Conservation (phyloP, 2,888 invertebrate species). For the Folsomia manolachei region DNA sequence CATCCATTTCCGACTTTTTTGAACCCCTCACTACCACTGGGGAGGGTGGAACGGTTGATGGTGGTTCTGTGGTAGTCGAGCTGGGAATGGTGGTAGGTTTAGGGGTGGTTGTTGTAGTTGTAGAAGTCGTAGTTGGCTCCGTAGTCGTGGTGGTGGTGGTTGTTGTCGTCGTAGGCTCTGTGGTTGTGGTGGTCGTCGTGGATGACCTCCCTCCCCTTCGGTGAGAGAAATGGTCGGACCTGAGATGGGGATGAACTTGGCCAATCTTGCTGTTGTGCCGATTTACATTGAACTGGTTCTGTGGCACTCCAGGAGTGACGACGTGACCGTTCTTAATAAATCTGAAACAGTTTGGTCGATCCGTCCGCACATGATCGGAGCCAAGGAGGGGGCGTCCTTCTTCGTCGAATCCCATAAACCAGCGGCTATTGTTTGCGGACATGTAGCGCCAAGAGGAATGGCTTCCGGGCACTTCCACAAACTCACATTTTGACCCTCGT, state of each 20-base stretch:
- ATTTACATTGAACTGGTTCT: background rate
- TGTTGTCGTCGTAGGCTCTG: background rate
- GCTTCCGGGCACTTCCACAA: background rate
- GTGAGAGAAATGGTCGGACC: background rate
- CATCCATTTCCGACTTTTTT: background rate
- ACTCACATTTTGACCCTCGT: background rate
- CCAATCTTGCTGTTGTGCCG: slow-evolving; percentile 4
- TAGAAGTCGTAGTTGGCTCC: background rate
- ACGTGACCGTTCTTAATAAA: background rate
- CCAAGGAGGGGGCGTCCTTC: background rate
- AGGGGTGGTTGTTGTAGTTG: background rate
- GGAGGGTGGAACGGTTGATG: background rate
- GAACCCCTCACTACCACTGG: background rate
- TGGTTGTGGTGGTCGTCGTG: background rate
- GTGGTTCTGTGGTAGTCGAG: background rate
- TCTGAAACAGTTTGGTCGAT: background rate
- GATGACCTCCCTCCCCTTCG: background rate
- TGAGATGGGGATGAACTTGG: slow-evolving; percentile 5
- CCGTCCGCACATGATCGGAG: background rate
- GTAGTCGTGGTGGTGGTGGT: background rate
- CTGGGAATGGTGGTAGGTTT: background rate
- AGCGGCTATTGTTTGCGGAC: background rate
- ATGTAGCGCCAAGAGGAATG: background rate
- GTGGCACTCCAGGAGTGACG: background rate
- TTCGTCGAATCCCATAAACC: slow-evolving; percentile 2